phyloP scores from a whole-genome alignment of 1,140 invertebrate genomes.

The Cydia fagiglandana region DNA sequence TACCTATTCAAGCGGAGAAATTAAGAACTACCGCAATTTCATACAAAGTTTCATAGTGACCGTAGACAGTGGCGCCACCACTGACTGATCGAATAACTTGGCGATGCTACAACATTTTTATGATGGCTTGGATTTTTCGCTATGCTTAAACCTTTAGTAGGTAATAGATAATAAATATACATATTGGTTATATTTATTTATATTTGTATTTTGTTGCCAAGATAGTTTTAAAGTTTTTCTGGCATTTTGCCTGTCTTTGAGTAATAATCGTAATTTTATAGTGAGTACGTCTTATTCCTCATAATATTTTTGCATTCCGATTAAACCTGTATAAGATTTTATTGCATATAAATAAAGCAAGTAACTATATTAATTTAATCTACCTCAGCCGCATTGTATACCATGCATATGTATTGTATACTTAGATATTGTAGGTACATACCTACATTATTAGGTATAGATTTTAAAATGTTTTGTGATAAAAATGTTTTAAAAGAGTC shows the following conservation, averaged over 20 bases:
- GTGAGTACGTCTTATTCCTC: too few species aligned
- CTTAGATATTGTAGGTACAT: too few species aligned
- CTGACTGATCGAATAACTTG: background rate
- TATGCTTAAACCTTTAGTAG: background rate
- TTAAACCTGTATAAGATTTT: too few species aligned
- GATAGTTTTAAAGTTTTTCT: background rate
- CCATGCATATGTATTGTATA: too few species aligned
- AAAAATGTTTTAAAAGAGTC: too few species aligned
- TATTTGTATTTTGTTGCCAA: background rate
- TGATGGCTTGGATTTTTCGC: background rate
- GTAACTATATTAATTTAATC: too few species aligned
- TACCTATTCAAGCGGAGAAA: background rate
- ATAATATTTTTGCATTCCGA: too few species aligned
- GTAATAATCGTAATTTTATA: too few species aligned
- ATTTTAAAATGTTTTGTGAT: too few species aligned
- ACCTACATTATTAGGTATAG: too few species aligned
- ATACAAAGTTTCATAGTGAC: slow-evolving; percentile 1
- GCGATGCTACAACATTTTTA: background rate
- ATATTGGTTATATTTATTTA: slow-evolving; percentile 9
- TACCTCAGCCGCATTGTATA: too few species aligned
- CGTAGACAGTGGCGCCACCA: background rate
- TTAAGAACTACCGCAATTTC: background rate
- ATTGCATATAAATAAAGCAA: too few species aligned
- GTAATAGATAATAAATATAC: background rate
- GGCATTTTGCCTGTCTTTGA: background rate